Percentiles rank a stretch among this genome's conserved stretches.
These are phyloP conservation scores for Xylota sylvarum DNA, from an alignment of 2,888 invertebrate genomes.

Conservation along the genomic window DNA sequence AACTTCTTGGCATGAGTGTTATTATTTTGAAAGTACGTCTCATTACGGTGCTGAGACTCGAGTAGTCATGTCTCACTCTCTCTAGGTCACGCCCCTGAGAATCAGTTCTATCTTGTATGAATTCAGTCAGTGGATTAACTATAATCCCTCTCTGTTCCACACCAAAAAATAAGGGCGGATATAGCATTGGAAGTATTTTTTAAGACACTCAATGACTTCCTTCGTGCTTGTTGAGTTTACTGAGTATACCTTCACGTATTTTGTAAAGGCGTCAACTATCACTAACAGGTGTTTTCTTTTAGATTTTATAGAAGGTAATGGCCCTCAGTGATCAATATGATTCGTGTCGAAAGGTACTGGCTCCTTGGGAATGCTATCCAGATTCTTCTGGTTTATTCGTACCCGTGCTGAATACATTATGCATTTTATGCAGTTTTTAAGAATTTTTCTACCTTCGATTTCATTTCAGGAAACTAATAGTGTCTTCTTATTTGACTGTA, in stretches of 20 bases:
- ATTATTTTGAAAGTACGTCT: no score
- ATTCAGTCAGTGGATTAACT: background rate
- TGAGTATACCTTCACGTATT: slow-evolving; percentile 35
- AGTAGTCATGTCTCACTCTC: no score
- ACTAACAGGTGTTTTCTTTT: no score
- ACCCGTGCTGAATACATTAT: no score
- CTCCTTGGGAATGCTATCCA: no score
- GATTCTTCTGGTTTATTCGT: no score
- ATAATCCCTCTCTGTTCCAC: background rate
- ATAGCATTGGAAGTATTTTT: slow-evolving; percentile 62
- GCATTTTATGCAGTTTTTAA: no score
- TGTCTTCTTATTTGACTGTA: background rate
- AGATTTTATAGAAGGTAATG: slow-evolving; percentile 6
- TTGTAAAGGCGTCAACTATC: slow-evolving; percentile 49
- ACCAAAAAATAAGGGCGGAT: slow-evolving; percentile 32
- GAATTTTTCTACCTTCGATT: background rate
- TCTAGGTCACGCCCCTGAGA: background rate
- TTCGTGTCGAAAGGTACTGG: no score
- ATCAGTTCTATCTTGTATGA: background rate
- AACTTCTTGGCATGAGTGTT: no score
- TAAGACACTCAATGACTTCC: slow-evolving; percentile 30
- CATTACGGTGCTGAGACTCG: no score
- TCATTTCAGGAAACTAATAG: background rate
- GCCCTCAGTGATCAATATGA: slow-evolving; percentile 8
- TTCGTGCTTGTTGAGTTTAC: slow-evolving; percentile 24